Percentiles rank a stretch among this genome's conserved stretches.
Evolutionary conservation across 2,113 vertebrate species (phyloP).

Genomic region (Oxyruncus cristatus): DNA sequence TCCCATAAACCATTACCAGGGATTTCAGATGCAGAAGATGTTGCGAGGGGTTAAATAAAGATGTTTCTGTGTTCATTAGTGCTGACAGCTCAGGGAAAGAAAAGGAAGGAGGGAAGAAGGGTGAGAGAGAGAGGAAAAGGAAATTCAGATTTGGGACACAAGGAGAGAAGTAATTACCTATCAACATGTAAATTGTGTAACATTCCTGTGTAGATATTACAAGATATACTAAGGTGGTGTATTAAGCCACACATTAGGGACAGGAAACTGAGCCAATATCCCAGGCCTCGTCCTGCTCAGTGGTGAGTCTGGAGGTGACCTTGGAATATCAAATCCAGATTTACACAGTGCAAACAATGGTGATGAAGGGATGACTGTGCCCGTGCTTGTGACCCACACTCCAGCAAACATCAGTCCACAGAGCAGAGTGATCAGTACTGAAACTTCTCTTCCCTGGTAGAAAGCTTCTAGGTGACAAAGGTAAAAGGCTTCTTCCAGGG

Average conservation of each 20-base stretch:
- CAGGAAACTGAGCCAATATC: background rate
- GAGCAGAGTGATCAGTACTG: background rate
- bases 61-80: conserved; percentile 70
- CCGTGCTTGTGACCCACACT: background rate
- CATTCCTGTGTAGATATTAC: background rate
- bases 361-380: background rate
- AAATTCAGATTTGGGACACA: background rate
- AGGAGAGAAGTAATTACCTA: background rate
- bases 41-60: conserved; percentile 69
- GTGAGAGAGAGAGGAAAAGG: background rate
- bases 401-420: background rate
- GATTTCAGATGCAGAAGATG: conserved; percentile 70
- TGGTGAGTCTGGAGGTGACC: background rate
- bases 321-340: background rate
- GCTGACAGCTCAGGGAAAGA: conserved; percentile 55
- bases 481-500: background rate
- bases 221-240: background rate
- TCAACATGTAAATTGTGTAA: background rate
- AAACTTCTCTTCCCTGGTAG: background rate
- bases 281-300: background rate
- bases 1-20: conserved; percentile 78
- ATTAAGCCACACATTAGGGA: background rate
- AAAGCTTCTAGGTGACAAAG: background rate
- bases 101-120: background rate
- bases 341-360: background rate